phyloP scores from a whole-genome alignment of 2,113 vertebrate genomes.

The Leptodactylus fuscus region DNA sequence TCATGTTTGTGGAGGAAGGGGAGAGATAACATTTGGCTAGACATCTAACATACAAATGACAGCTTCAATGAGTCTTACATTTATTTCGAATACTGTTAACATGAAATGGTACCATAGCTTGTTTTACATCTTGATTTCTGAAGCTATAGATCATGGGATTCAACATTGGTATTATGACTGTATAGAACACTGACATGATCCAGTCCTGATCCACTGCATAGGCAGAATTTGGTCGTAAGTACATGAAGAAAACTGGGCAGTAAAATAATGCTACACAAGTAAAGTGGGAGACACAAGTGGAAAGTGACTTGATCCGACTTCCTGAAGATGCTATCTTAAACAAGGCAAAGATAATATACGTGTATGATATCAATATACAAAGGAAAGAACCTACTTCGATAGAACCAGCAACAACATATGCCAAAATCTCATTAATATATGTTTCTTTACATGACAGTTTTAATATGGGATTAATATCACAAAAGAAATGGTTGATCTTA shows the following conservation, averaged over 20 bases:
- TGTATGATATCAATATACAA: slow-evolving; percentile 25
- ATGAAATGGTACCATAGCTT: slow-evolving; percentile 3
- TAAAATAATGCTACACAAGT: slow-evolving; percentile 37
- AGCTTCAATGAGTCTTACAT: too few relatives aligned
- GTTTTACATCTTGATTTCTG: slow-evolving; percentile 41
- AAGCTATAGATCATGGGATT: slow-evolving; percentile 51
- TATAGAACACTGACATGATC: slow-evolving; percentile 50
- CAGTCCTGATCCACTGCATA: too few relatives aligned
- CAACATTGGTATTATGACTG: slow-evolving; percentile 46
- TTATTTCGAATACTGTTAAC: not conserved
- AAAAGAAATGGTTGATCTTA: too few relatives aligned
- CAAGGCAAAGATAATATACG: not conserved
- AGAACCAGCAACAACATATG: slow-evolving; percentile 21
- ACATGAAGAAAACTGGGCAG: not conserved
- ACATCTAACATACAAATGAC: too few relatives aligned
- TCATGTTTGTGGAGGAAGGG: too few relatives aligned
- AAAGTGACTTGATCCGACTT: not conserved
- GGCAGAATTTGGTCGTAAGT: slow-evolving; percentile 21
- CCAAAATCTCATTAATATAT: not conserved
- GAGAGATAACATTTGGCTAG: too few relatives aligned
- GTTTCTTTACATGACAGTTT: too few relatives aligned
- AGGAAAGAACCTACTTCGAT: slow-evolving; percentile 1
- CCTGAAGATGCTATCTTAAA: not conserved
- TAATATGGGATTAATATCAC: too few relatives aligned
- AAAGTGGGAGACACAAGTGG: too few relatives aligned